phyloP scores from a whole-genome alignment of 2,888 invertebrate species.

The Diachrysia chrysitis region DNA sequence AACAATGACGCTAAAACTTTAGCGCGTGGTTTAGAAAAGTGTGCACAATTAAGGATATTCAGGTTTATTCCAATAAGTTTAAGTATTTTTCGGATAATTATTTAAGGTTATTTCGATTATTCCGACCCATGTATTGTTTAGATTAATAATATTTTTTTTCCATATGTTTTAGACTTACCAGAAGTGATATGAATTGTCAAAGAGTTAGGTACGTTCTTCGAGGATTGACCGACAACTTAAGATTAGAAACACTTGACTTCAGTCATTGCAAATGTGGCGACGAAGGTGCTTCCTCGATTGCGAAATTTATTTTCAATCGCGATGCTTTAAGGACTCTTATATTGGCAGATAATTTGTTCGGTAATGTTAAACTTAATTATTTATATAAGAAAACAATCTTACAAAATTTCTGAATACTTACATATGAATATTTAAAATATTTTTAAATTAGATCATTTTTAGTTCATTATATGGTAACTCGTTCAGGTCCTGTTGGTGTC shows the following conservation, averaged over 20 bases:
- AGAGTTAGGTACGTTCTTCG: conserved; percentile 82
- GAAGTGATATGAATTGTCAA: conserved; percentile 85
- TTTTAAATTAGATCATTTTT: background rate
- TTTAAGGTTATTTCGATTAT: no score
- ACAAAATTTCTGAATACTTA: no score
- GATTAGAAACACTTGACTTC: conserved; percentile 89
- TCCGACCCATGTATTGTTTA: no score
- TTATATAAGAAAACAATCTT: no score
- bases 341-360: conserved; percentile 88
- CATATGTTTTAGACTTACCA: conserved; percentile 76
- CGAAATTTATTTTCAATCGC: conserved; percentile 87
- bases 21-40: conserved; percentile 82
- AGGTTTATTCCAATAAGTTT: conserved; percentile 64
- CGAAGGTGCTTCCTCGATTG: conserved; percentile 89
- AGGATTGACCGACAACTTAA: conserved; percentile 76
- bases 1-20: conserved; percentile 84
- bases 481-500: conserved; percentile 78
- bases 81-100: background rate
- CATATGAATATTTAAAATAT: background rate
- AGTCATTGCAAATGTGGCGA: conserved; percentile 91
- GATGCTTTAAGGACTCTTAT: conserved; percentile 83
- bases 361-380: conserved; percentile 57
- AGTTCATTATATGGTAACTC: background rate
- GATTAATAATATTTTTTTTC: background rate
- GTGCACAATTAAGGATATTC: conserved; percentile 73